Percentiles rank a stretch among this genome's conserved stretches.
Evolutionary conservation across 2,113 vertebrate genomes (phyloP).

Genomic region (Brienomyrus longianalis): DNA sequence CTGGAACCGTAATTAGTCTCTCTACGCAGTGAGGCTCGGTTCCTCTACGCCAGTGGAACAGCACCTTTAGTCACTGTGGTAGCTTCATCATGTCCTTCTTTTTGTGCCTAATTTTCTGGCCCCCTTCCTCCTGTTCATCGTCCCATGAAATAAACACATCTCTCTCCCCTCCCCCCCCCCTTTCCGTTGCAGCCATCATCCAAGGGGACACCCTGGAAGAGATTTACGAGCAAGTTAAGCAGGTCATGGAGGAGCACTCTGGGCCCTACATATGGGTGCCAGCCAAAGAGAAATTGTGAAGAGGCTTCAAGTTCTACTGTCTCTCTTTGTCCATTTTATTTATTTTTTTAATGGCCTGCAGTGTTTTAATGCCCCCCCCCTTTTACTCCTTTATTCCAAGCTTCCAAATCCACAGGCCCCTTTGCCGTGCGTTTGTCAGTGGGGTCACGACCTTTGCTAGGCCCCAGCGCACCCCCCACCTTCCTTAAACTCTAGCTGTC

Average conservation of each 20-base stretch:
- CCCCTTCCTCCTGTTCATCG: neutral
- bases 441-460: conserved; percentile 26
- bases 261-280: conserved; percentile 91
- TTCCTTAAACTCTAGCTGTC: conserved; percentile 51
- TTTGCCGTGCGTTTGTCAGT: conserved; percentile 17
- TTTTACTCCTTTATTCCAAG: conserved; percentile 26
- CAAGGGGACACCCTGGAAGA: conserved; percentile 96
- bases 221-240: conserved; percentile 94
- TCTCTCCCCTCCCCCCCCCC: neutral
- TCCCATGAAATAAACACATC: neutral
- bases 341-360: conserved; percentile 40
- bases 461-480: neutral
- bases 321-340: conserved; percentile 30
- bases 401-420: conserved; percentile 44
- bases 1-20: neutral
- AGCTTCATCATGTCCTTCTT: neutral
- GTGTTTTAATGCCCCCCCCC: conserved; percentile 40
- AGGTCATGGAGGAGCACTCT: conserved; percentile 95
- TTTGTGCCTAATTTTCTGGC: neutral
- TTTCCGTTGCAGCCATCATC: conserved; percentile 76
- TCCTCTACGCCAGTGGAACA: neutral
- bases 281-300: conserved; percentile 97
- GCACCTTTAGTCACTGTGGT: neutral
- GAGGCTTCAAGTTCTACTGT: conserved; percentile 28
- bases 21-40: no score